Evolutionary conservation across 2,888 invertebrate species (phyloP), one percentile per base, ranked within the genome.

Genomic region (Megastigmus dorsalis): DNA sequence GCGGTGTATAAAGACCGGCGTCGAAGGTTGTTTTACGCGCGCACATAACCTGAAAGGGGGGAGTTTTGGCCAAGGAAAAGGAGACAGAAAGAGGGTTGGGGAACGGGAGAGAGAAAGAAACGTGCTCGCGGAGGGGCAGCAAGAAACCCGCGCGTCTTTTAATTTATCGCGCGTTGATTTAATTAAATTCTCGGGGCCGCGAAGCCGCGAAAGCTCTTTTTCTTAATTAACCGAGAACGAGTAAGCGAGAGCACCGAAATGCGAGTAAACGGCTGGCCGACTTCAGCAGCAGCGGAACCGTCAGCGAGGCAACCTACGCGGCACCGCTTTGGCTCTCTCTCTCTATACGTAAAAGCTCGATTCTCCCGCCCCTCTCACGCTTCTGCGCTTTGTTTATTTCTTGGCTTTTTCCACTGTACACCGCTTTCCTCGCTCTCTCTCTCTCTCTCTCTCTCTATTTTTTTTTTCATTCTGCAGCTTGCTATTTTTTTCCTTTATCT

Each of bases 91-190:
- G 26, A 23, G 33, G n/a, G n/a, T n/a, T n/a, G n/a, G 26, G 41
- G 43, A n/a, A 23, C 9, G 57, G 43, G 13, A 45, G 38, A 30
- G 23, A 5, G 33, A 52, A 20, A 30, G 38, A n/a, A n/a, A n/a
- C n/a, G n/a, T n/a, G 20, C 1, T 18, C 10, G 10, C 2, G 2
- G 50, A 3, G 33, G 45, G 45, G 20, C 18, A n/a, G n/a, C n/a
- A n/a, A n/a, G n/a, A n/a, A n/a, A n/a, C n/a, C n/a, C n/a, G 66
- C 23, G 55, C 57, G 59, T 59, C 74, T 76, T 78, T 78, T 78
- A 83, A 83, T 82, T 83, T 82, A 82, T 82, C 79, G 82, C 77
- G 77, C 78, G 79, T 83, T 81, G 78, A 82, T 83, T 82, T 82
- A 81, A 83, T 83, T 82, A 82, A 82, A 82, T 77, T 79, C 62